These are phyloP conservation scores for Pantelozetes paolii DNA, from an alignment of 2,888 invertebrate species.

Conservation along the genomic window DNA sequence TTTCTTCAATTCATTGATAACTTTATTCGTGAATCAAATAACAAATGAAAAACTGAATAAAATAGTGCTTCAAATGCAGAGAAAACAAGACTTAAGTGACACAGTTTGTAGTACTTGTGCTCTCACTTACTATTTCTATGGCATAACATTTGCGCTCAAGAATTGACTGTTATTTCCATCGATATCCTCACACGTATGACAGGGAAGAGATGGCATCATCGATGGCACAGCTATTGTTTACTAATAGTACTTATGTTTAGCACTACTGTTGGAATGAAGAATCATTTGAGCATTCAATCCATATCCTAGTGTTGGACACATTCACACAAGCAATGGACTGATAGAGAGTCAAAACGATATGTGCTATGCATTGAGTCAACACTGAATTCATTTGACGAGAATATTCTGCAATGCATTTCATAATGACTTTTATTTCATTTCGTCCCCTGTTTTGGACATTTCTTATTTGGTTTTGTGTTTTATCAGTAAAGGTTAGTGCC, in stretches of 20 bases:
- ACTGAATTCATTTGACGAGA: no score
- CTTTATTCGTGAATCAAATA: no score
- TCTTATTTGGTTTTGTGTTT: neutral
- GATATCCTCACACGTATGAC: neutral
- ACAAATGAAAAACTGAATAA: no score
- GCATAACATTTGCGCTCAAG: neutral
- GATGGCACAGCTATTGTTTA: conserved; percentile 1
- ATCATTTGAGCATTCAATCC: neutral
- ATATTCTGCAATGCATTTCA: no score
- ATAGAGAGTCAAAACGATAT: no score
- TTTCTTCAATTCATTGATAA: no score
- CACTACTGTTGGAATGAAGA: neutral
- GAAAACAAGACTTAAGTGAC: neutral
- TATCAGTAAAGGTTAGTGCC: neutral
- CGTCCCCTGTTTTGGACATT: neutral
- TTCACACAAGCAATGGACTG: no score
- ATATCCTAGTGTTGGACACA: neutral
- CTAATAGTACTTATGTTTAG: neutral
- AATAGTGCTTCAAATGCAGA: neutral
- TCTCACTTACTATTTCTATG: neutral
- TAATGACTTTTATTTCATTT: neutral
- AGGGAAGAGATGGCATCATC: conserved; percentile 3
- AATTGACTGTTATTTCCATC: neutral
- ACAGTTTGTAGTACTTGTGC: neutral
- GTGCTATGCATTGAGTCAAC: no score